Evolutionary conservation across 1,140 invertebrate genomes (phyloP).

Genomic region (Gyrodactylus salaris): DNA sequence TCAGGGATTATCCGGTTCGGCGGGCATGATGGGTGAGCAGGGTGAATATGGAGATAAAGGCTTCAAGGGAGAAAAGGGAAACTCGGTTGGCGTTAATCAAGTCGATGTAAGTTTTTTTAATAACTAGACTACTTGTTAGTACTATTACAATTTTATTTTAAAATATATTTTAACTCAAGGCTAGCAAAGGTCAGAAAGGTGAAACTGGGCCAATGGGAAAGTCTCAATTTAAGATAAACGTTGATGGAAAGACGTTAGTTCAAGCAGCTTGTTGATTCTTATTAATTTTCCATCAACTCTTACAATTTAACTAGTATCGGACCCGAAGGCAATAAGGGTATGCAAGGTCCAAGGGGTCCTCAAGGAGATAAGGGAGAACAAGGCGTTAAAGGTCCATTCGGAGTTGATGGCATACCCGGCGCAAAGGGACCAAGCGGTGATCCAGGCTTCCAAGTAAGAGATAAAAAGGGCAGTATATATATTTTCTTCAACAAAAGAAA

Average conservation of each 20-base stretch:
- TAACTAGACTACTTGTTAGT: not conserved
- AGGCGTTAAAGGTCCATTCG: conserved; percentile 6
- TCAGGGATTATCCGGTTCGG: not conserved
- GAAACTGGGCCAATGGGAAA: not conserved
- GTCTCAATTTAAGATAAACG: conserved; percentile 3
- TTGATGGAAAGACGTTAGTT: conserved; percentile 7
- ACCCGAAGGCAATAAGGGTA: not conserved
- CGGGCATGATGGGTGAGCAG: not conserved
- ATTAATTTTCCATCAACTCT: not conserved
- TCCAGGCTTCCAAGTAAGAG: not conserved
- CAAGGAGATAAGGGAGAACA: conserved; percentile 6
- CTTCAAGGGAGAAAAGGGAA: not conserved
- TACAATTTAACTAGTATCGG: not conserved
- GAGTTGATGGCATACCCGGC: conserved; percentile 4
- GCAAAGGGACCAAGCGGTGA: conserved; percentile 1
- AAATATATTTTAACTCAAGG: not conserved
- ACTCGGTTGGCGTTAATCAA: not conserved
- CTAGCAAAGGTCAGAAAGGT: not conserved
- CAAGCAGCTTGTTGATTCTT: not conserved
- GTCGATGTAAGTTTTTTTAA: not conserved
- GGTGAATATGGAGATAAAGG: conserved; percentile 2
- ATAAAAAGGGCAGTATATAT: too few species aligned
- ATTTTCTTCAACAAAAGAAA: too few species aligned
- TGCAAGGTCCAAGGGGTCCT: conserved; percentile 6
- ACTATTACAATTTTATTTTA: not conserved